Base-by-base conservation (phyloP, 1,140 invertebrate species). In the Phocides pigmalion region DNA sequence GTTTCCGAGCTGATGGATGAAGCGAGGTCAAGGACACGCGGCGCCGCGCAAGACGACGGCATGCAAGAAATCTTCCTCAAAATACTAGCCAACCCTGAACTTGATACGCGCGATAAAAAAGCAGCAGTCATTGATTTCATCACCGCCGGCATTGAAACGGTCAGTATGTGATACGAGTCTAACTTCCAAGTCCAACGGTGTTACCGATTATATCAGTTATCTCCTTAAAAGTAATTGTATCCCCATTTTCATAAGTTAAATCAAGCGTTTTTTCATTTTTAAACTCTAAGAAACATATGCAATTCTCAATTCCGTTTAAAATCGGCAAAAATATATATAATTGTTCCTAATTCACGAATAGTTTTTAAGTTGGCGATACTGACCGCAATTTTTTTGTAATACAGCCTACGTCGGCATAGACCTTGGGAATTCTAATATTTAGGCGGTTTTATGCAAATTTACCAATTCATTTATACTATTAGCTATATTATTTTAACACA, bases 81-180 rank as follows among this genome's bases (percentile, higher is more conserved):
- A 28, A 95, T 97, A 58, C 87, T 97, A 8, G 92, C 94, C 11
- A 94, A 95, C 32, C 94, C 94, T 42, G 93, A 93, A 64, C 84
- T 97, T 44, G 96, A 97, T 76, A 93, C 95, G 64, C 91, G 95
- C 20, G 96, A 97, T 80, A 97, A 97, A 82, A 96, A 96, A 79
- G 96, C 96, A 0, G 95, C 95, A 1, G 95, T 97, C 68, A 95
- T 97, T 37, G 97, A 98, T 86, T 97, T 97, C 75, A 96, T 97
- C 70, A 95, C 96, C 0, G 96, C 96, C 17, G 96, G 96, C 44
- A 97, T 97, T 82, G 95, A 97, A 86, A 97, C 96, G 70, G 95
- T 96, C 81, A 92, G 84, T 64, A 44, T 58, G n/a, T n/a, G 39
- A n/a, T 35, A 35, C 32, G 11, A n/a, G 11, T 35, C 4, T 28